These are phyloP conservation scores for Helicoverpa assulta DNA, from an alignment of 2,888 invertebrate genomes.

Conservation along the genomic window DNA sequence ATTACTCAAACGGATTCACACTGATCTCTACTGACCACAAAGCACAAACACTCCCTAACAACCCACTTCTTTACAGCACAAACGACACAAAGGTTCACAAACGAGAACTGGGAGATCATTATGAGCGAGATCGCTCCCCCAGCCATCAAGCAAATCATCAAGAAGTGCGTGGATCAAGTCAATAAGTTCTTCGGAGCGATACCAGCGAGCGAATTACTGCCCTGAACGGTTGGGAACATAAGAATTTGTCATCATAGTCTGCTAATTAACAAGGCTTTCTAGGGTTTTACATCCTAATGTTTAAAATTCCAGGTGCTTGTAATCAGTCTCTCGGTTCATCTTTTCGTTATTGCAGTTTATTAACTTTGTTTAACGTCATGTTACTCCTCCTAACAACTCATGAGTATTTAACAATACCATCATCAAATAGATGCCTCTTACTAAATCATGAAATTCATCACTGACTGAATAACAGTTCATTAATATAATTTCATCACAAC, in stretches of 20 bases:
- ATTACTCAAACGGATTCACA: too few relatives aligned
- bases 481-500: too few relatives aligned
- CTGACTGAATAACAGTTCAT: too few relatives aligned
- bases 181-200: conserved; percentile 77
- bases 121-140: conserved; percentile 87
- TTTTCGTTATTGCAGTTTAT: not conserved
- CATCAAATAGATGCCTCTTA: too few relatives aligned
- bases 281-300: not conserved
- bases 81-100: conserved; percentile 83
- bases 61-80: conserved; percentile 78
- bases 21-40: not conserved
- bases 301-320: not conserved
- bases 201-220: conserved; percentile 73
- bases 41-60: conserved; percentile 47
- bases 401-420: too few relatives aligned
- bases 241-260: conserved; percentile 17
- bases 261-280: conserved; percentile 15
- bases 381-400: too few relatives aligned
- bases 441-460: too few relatives aligned
- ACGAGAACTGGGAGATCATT: conserved; percentile 86
- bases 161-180: conserved; percentile 80
- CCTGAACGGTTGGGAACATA: conserved; percentile 76
- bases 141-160: conserved; percentile 82
- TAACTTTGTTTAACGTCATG: too few relatives aligned
- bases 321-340: not conserved